phyloP scores from a whole-genome alignment of 2,797 vertebrate species.

The Peromyscus melanophrys region DNA sequence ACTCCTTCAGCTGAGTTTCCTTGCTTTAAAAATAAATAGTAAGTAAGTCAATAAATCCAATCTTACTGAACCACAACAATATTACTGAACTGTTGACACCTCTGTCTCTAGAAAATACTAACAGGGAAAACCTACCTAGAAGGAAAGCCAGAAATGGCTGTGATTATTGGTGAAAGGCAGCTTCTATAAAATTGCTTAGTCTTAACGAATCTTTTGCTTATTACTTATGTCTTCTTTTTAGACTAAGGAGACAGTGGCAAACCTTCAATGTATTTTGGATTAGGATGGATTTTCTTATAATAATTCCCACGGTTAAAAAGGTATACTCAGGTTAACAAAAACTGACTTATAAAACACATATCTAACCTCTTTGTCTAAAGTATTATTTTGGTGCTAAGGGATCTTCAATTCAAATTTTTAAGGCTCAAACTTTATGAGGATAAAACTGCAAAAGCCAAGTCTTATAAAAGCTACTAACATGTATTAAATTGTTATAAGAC shows the following conservation, averaged over 20 bases:
- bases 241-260: background rate
- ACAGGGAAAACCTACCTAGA: background rate
- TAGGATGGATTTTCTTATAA: background rate
- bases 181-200: background rate
- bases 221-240: background rate
- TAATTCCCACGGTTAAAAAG: background rate
- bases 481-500: background rate
- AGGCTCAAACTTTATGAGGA: background rate
- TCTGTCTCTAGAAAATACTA: background rate
- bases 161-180: background rate
- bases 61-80: background rate
- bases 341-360: background rate
- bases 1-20: background rate
- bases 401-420: background rate
- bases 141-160: background rate
- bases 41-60: background rate
- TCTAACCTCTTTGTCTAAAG: background rate
- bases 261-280: background rate
- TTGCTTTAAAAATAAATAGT: background rate
- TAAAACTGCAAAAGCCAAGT: background rate
- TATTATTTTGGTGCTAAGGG: background rate
- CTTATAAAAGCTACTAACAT: background rate
- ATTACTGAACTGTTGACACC: background rate
- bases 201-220: background rate
- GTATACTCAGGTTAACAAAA: background rate